Base-by-base conservation (phyloP, 1,140 invertebrate species). In the Rhyacophila brunnea region DNA sequence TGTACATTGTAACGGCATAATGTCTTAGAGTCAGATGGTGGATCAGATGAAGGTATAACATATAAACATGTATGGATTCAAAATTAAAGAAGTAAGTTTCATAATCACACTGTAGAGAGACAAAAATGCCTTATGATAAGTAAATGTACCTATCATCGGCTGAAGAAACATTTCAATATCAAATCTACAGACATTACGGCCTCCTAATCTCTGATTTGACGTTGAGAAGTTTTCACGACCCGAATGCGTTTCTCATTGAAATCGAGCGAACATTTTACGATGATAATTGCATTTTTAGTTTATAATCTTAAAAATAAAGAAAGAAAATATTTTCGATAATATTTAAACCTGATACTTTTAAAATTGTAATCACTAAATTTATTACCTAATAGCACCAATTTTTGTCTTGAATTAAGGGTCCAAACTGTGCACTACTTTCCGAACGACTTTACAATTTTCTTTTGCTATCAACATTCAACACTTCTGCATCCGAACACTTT, bases 391-490 rank as follows among this genome's bases (percentile, higher is more conserved):
- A 64, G 62, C 62, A 64, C 62, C 62, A 64, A 63, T 64, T 60
- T 64, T 64, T 57, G 56, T 64, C 62, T 64, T 57, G 54, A 64
- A 64, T 64, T 60, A 64, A 60, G 62, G 62, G 62, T 64, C 62
- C 62, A 64, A 64, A 60, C 58, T 47, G 45, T 64, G 56, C 56
- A 59, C 60, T 48, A 50, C 28, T 59, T 55, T 28, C 23, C 23
- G 23, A 28, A 28, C 9, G 23, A 28, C 23, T 28, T 28, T 28
- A n/a, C 23, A 28, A 28, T 28, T 28, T 28, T 28, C 3, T 28
- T 28, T 28, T 28, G 23, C n/a, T n/a, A n/a, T n/a, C n/a, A n/a
- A n/a, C n/a, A n/a, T n/a, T n/a, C n/a, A n/a, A n/a, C n/a, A n/a
- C n/a, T n/a, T n/a, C n/a, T n/a, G n/a, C 23, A 28, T 5, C 23